Conservation (phyloP, 2,113 vertebrate genomes). For the Aphyosemion australe region DNA sequence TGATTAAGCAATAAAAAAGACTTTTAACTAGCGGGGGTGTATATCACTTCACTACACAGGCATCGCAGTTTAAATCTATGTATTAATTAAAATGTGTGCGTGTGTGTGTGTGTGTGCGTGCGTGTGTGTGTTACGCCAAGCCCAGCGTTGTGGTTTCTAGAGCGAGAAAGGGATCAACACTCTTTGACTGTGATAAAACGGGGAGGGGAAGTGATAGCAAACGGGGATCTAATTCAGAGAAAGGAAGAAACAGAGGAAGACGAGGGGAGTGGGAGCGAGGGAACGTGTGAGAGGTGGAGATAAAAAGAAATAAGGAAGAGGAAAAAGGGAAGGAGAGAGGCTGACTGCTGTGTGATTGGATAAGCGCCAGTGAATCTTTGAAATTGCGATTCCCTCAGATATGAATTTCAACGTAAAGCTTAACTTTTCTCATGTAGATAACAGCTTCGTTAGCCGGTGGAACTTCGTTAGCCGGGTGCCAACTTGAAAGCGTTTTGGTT, state of each 20-base stretch:
- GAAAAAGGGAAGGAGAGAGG: conserved; percentile 16
- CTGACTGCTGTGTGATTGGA: conserved; percentile 71
- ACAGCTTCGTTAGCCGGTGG: conserved; percentile 48
- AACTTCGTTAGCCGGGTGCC: conserved; percentile 40
- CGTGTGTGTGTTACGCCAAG: conserved; percentile 16
- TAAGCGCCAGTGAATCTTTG: conserved; percentile 74
- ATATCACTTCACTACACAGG: conserved; percentile 71
- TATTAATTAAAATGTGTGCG: conserved; percentile 69
- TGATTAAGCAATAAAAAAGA: conserved; percentile 80
- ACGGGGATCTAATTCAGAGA: conserved; percentile 66
- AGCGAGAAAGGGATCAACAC: conserved; percentile 64
- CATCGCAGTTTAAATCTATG: conserved; percentile 73
- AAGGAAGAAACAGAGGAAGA: conserved; percentile 25
- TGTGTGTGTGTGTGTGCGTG: conserved; percentile 6
- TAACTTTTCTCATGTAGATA: conserved; percentile 63
- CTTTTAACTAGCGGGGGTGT: conserved; percentile 75
- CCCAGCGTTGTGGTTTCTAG: conserved; percentile 48
- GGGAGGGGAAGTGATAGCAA: conserved; percentile 50
- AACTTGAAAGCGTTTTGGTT: conserved; percentile 52
- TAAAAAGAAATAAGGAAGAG: conserved; percentile 48
- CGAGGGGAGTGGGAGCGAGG: conserved; percentile 47
- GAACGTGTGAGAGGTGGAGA: conserved; percentile 67
- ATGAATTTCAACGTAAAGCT: conserved; percentile 61
- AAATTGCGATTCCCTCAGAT: conserved; percentile 68
- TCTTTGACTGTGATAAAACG: conserved; percentile 58